phyloP scores from a whole-genome alignment of 2,888 invertebrate species.

The Phorcus lineatus region DNA sequence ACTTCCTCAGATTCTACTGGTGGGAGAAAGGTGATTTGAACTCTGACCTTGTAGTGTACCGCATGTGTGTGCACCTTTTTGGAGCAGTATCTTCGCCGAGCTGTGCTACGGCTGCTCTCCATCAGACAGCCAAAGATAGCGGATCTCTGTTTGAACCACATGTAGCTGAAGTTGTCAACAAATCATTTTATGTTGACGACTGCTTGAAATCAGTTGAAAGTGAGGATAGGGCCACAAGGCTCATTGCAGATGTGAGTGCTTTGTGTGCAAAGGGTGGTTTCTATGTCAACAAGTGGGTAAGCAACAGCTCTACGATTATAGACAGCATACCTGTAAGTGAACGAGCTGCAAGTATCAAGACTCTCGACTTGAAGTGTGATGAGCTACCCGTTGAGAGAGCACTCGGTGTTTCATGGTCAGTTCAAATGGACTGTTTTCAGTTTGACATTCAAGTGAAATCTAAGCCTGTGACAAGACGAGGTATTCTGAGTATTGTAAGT shows the following conservation, averaged over 20 bases:
- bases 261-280: neutral
- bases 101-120: neutral
- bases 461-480: neutral
- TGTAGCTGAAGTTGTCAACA: neutral
- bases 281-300: neutral
- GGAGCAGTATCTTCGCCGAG: no score
- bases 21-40: constrained; percentile 27
- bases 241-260: neutral
- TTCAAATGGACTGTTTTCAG: neutral
- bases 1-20: constrained; percentile 42
- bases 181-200: constrained; percentile 9
- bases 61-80: constrained; percentile 11
- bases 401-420: neutral
- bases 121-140: neutral
- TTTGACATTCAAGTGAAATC: neutral
- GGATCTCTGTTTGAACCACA: neutral
- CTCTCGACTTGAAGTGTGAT: neutral
- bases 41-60: neutral
- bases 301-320: neutral
- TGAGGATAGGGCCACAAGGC: neutral
- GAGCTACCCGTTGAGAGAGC: neutral
- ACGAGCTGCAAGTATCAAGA: neutral
- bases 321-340: neutral
- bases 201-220: constrained; percentile 7
- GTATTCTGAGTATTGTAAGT: neutral